Evolutionary conservation across 2,888 invertebrate genomes (phyloP).

Genomic region (Odiellus spinosus): DNA sequence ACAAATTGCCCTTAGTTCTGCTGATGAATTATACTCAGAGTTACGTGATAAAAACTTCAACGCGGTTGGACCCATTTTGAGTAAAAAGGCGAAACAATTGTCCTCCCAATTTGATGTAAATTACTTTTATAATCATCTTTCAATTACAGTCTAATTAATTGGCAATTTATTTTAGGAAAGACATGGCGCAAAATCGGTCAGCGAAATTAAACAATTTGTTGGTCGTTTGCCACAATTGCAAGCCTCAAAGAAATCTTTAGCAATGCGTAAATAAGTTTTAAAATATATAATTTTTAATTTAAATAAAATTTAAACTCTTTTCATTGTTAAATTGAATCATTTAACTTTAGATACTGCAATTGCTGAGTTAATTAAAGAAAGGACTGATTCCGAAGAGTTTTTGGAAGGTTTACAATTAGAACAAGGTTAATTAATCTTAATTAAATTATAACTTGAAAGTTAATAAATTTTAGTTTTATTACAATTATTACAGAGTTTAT

Average conservation of each 20-base stretch:
- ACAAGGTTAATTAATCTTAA: slow-evolving; percentile 8
- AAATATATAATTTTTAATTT: neutral
- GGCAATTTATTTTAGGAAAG: slow-evolving; percentile 43
- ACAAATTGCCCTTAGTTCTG: slow-evolving; percentile 66
- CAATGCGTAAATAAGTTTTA: slow-evolving; percentile 36
- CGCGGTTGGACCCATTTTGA: slow-evolving; percentile 67
- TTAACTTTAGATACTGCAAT: slow-evolving; percentile 61
- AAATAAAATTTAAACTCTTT: neutral
- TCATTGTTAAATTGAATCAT: slow-evolving; percentile 4
- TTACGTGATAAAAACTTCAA: slow-evolving; percentile 85
- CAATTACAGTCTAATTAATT: slow-evolving; percentile 1
- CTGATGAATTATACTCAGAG: slow-evolving; percentile 72
- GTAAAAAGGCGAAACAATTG: slow-evolving; percentile 70
- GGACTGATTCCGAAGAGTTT: slow-evolving; percentile 55
- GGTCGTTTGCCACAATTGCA: slow-evolving; percentile 72
- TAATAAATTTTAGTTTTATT: neutral
- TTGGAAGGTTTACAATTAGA: slow-evolving; percentile 54
- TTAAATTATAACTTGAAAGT: neutral
- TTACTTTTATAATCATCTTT: slow-evolving; percentile 25
- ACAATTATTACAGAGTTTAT: slow-evolving; percentile 48
- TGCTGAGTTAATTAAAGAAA: slow-evolving; percentile 81
- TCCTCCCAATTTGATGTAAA: slow-evolving; percentile 51
- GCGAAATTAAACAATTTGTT: slow-evolving; percentile 86
- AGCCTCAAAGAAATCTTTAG: slow-evolving; percentile 68
- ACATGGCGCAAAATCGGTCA: slow-evolving; percentile 68